A percentile compares a stretch with the other conserved stretches of the same genome.
These are phyloP conservation scores for Aquatica leii DNA, from an alignment of 2,888 invertebrate species.

Conservation along the genomic window DNA sequence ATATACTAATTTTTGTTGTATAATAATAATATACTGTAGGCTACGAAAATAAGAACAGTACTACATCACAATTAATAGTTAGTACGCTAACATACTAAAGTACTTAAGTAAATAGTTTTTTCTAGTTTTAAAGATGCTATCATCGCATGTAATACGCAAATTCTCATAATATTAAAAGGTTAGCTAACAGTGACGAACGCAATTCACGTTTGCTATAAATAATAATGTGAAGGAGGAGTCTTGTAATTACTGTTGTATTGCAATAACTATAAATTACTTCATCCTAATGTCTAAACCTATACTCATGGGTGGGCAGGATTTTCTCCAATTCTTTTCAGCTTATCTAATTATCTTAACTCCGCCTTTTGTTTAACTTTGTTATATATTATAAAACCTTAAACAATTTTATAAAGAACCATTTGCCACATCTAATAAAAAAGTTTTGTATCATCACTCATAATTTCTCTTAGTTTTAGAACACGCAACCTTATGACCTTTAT, in stretches of 20 bases:
- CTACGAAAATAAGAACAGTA: no score
- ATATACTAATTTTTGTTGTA: no score
- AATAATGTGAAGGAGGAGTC: slow-evolving; percentile 35
- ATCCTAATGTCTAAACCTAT: slow-evolving; percentile 33
- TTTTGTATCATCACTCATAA: no score
- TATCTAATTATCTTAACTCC: slow-evolving; percentile 36
- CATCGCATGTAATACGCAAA: slow-evolving; percentile 14
- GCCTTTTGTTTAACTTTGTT: slow-evolving; percentile 32
- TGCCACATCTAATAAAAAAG: no score
- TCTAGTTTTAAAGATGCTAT: no score
- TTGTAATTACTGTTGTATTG: slow-evolving; percentile 37
- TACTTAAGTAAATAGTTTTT: no score
- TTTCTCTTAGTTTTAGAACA: no score
- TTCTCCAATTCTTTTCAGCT: slow-evolving; percentile 34
- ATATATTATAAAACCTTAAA: slow-evolving; percentile 12
- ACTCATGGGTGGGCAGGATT: slow-evolving; percentile 35
- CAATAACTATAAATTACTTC: slow-evolving; percentile 38
- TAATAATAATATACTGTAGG: no score
- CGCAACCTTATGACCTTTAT: no score
- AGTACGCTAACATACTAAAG: no score
- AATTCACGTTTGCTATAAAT: slow-evolving; percentile 37
- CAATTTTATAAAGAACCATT: background rate
- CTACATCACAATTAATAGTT: no score
- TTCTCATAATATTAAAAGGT: slow-evolving; percentile 31
- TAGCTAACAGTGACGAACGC: slow-evolving; percentile 30